These are phyloP conservation scores for Fistularia commersonii DNA, from an alignment of 2,797 vertebrate species.

Conservation along the genomic window DNA sequence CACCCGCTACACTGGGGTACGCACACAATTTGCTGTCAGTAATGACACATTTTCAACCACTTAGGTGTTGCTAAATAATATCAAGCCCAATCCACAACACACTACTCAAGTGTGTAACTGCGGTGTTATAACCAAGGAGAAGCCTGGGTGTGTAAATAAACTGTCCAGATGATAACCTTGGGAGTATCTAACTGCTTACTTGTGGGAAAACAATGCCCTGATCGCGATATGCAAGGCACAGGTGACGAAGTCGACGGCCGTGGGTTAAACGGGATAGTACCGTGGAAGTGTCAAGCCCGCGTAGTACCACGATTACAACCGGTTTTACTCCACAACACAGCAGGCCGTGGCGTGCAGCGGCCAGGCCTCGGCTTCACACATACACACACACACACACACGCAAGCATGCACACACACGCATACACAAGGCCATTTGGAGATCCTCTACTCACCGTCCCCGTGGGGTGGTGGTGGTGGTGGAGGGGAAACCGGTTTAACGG, in stretches of 20 bases:
- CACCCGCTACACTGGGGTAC: no score
- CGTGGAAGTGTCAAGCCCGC: slow-evolving; percentile 64
- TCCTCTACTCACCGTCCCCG: slow-evolving; percentile 23
- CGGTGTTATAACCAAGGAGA: no score
- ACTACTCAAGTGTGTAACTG: no score
- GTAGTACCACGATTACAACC: slow-evolving; percentile 76
- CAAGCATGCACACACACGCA: slow-evolving; percentile 29
- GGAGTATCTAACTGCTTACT: no score
- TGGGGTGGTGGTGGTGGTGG: no score
- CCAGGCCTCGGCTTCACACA: slow-evolving; percentile 64
- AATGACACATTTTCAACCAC: no score
- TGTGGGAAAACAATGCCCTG: slow-evolving; percentile 15
- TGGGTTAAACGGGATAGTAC: slow-evolving; percentile 56
- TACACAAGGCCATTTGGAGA: slow-evolving; percentile 64
- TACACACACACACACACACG: not conserved
- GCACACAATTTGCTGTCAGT: no score
- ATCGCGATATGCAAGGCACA: slow-evolving; percentile 40
- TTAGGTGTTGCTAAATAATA: no score
- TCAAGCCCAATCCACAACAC: no score
- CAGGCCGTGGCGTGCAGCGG: slow-evolving; percentile 64
- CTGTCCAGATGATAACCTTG: slow-evolving; percentile 17
- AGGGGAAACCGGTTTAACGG: slow-evolving; percentile 36
- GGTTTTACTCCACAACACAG: slow-evolving; percentile 66
- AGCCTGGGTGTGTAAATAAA: no score
- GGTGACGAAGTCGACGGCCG: slow-evolving; percentile 52